Evolutionary conservation across 2,113 vertebrate genomes (phyloP).

Genomic region (Ameiurus melas): DNA sequence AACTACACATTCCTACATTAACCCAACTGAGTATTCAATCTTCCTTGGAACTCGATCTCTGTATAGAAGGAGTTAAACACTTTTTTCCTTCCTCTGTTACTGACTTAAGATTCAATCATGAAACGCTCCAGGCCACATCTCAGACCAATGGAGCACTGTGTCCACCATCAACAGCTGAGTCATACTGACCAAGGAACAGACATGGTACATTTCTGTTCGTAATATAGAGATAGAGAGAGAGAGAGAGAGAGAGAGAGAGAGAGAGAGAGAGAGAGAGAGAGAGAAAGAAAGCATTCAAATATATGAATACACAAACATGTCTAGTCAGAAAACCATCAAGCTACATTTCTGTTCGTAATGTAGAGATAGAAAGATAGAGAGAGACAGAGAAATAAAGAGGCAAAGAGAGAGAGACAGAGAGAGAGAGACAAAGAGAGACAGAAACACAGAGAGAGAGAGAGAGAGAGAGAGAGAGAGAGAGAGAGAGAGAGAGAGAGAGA

Average conservation of each 20-base stretch:
- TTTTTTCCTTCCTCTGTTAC: neutral
- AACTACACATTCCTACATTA: neutral
- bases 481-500: neutral
- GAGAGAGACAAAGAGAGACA: too few species aligned
- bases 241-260: neutral
- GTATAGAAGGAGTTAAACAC: neutral
- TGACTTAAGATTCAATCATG: neutral
- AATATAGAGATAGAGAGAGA: neutral
- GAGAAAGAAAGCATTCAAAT: neutral
- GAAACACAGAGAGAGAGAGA: too few species aligned
- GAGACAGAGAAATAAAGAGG: too few species aligned
- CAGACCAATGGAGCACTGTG: neutral
- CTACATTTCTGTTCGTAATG: too few species aligned
- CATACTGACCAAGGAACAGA: constrained; percentile 20
- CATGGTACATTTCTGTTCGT: neutral
- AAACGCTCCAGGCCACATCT: constrained; percentile 6
- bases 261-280: neutral
- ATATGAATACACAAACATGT: neutral
- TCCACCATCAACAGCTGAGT: constrained; percentile 29
- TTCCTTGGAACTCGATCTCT: neutral
- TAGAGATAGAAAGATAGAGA: too few species aligned
- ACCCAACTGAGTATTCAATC: neutral
- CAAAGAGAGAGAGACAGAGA: too few species aligned
- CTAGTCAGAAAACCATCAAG: neutral
- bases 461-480: neutral